Evolutionary conservation across 2,888 invertebrate genomes (phyloP).

Genomic region (Epicampocera succincta): DNA sequence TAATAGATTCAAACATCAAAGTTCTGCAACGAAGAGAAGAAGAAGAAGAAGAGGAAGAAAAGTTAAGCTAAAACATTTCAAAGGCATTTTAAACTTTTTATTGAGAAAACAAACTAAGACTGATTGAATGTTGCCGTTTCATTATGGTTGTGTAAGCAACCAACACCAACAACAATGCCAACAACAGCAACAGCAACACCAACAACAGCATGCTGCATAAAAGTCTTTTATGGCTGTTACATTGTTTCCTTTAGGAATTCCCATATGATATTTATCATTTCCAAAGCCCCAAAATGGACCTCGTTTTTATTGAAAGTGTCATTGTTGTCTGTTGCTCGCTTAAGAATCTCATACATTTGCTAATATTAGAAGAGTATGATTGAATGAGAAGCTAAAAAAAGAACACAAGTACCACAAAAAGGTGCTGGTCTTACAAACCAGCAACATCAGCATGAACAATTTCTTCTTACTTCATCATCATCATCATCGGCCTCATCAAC

Average conservation of each 20-base stretch:
- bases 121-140: conserved; percentile 33
- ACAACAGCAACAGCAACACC: conserved; percentile 46
- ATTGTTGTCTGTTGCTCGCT: conserved; percentile 45
- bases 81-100: not conserved
- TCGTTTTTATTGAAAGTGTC: conserved; percentile 67
- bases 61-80: conserved; percentile 5
- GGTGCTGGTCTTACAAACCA: conserved; percentile 62
- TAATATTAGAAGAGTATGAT: conserved; percentile 30
- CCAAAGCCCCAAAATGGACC: conserved; percentile 64
- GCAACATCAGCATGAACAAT: conserved; percentile 55
- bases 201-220: conserved; percentile 29
- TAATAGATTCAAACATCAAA: conserved; percentile 68
- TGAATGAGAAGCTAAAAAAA: conserved; percentile 2
- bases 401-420: conserved; percentile 32
- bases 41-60: conserved; percentile 12
- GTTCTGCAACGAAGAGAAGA: too few relatives aligned
- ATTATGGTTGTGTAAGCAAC: conserved; percentile 38
- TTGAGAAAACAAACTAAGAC: conserved; percentile 20
- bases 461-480: conserved; percentile 53
- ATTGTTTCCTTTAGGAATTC: conserved; percentile 64
- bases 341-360: conserved; percentile 44
- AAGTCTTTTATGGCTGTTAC: conserved; percentile 55
- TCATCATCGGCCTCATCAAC: conserved; percentile 24
- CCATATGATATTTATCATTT: conserved; percentile 69
- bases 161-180: conserved; percentile 38